phyloP scores from a whole-genome alignment of 2,888 invertebrate species.

The Campoplex capitator region DNA sequence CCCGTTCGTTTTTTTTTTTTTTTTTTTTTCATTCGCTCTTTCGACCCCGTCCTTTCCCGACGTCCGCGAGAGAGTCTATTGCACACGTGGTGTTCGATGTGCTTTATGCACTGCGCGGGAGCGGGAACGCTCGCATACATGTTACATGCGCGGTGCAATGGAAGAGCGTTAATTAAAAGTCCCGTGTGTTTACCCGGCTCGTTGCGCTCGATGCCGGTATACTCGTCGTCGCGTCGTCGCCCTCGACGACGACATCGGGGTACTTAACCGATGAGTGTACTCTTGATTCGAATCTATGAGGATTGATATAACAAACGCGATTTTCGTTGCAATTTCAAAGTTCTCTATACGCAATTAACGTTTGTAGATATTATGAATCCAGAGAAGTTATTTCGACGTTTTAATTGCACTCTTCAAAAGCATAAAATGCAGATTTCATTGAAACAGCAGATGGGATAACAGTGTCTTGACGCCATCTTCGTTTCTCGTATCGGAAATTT shows the following conservation, averaged over 20 bases:
- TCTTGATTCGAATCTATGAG: slow-evolving; percentile 46
- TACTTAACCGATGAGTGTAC: slow-evolving; percentile 39
- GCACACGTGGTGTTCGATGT: slow-evolving; percentile 25
- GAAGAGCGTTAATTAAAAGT: slow-evolving; percentile 71
- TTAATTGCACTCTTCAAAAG: too few species aligned
- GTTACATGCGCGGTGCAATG: slow-evolving; percentile 68
- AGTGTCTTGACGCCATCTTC: too few species aligned
- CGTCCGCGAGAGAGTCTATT: slow-evolving; percentile 29
- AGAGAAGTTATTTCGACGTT: background rate
- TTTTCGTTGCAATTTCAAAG: background rate
- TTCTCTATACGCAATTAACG: background rate
- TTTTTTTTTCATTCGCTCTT: slow-evolving; percentile 47
- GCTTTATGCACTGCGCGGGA: slow-evolving; percentile 24
- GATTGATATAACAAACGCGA: slow-evolving; percentile 12
- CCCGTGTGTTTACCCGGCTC: slow-evolving; percentile 62
- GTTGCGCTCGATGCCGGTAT: slow-evolving; percentile 40
- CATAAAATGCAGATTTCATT: too few species aligned
- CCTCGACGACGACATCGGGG: background rate
- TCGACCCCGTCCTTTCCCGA: slow-evolving; percentile 29
- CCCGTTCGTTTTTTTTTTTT: slow-evolving; percentile 12
- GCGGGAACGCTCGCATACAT: slow-evolving; percentile 39
- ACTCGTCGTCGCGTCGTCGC: slow-evolving; percentile 28
- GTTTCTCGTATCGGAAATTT: too few species aligned
- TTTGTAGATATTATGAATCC: background rate
- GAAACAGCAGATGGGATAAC: too few species aligned